A percentile compares a stretch with the other conserved stretches of the same genome.
These are phyloP conservation scores for Zaprionus africanus DNA, from an alignment of 1,140 invertebrate genomes.

Conservation along the genomic window DNA sequence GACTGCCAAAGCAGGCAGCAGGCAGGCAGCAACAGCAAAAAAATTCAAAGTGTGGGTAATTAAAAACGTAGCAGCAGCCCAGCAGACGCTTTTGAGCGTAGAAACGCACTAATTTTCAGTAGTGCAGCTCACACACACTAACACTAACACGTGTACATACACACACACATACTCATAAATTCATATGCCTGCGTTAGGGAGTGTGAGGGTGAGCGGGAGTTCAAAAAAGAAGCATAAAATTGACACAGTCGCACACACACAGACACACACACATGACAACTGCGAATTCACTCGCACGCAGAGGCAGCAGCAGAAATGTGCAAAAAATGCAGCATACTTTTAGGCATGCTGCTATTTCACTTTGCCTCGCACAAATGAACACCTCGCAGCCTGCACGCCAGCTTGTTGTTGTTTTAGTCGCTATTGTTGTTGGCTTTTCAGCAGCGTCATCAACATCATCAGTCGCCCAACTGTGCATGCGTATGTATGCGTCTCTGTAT, in stretches of 20 bases:
- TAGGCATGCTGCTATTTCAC: slow-evolving; percentile 81
- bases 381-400: slow-evolving; percentile 50
- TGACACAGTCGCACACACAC: slow-evolving; percentile 56
- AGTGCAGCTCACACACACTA: slow-evolving; percentile 53
- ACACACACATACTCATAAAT: slow-evolving; percentile 36
- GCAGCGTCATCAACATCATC: slow-evolving; percentile 64
- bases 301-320: slow-evolving; percentile 34
- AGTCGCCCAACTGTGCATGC: slow-evolving; percentile 34
- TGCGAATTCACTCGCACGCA: slow-evolving; percentile 53
- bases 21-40: slow-evolving; percentile 31
- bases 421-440: slow-evolving; percentile 54
- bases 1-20: slow-evolving; percentile 62
- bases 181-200: slow-evolving; percentile 8
- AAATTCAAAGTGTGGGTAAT: slow-evolving; percentile 79
- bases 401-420: slow-evolving; percentile 14
- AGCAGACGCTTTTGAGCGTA: slow-evolving; percentile 73
- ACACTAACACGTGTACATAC: slow-evolving; percentile 10
- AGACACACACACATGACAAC: slow-evolving; percentile 33
- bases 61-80: slow-evolving; percentile 77
- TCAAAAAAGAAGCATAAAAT: slow-evolving; percentile 58
- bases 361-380: slow-evolving; percentile 79
- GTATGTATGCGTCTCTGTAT: slow-evolving; percentile 4
- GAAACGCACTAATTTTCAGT: slow-evolving; percentile 80
- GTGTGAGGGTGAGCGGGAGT: slow-evolving; percentile 23
- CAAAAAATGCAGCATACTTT: slow-evolving; percentile 72